Base-by-base conservation (phyloP, 2,113 vertebrate genomes). In the Eonycteris spelaea region DNA sequence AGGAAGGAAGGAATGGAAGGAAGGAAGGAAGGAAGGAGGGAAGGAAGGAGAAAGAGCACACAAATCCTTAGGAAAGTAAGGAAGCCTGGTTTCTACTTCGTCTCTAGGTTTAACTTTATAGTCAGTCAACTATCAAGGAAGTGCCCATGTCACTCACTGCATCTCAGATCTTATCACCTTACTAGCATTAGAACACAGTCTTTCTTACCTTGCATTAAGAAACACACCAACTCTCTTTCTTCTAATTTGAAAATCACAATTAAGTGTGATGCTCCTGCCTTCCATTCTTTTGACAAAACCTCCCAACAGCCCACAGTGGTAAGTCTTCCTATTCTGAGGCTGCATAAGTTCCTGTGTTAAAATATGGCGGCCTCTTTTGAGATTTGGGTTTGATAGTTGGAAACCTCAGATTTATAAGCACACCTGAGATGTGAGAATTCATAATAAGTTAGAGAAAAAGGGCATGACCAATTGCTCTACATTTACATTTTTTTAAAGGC, bases 221-320 rank as follows among this genome's bases (percentile, higher is more conserved):
- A 51, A 14, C 40, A 38, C 33, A 12, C 8, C 38, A 53, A 53
- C 8, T 5, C 4, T 51, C 35, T 73, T 53, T 43, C 11, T 77
- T 85, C 51, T 35, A 13, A 45, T 70, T 79, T 93, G 43, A 84
- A 51, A 71, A 9, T 75, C 65, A 95, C n/a, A 57, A 16, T 11
- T 45, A 70, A 77, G 4, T 21, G 2, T 59, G 12, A 55, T 24
- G 1, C 2, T n/a, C 10, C 14, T 43, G 1, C 7, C 13, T 61
- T 38, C 33, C 38, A 19, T 33, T 48, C 8, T 9, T 5, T 78
- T 9, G 19, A 51, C 9, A n/a, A 51, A n/a, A 4, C 4, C 13
- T n/a, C 18, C 13, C 4, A 48, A 6, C 1, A 67, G 4, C 0
- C 2, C 4, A 13, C 8, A 0, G n/a, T 30, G 12, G 8, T 35